Base-by-base conservation (phyloP, 2,113 vertebrate genomes). In the Geothlypis trichas region DNA sequence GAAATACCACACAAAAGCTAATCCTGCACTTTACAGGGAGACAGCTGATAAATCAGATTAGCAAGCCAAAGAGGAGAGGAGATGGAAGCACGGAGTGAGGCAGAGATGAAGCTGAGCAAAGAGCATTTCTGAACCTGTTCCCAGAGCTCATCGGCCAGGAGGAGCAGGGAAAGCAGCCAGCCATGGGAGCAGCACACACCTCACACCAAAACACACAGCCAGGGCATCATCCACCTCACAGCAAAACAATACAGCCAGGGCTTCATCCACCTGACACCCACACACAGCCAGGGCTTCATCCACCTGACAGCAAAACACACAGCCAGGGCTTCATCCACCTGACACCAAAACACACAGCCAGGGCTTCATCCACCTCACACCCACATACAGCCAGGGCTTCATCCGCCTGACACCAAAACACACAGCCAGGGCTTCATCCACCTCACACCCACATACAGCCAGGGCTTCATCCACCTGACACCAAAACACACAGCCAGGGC, bases 111-210 rank as follows among this genome's bases (percentile, higher is more conserved):
- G 54, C 66, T 23, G 67, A 75, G 42, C 46, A 66, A 37, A 37
- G 13, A 41, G 28, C 7, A 19, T 10, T 79, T 23, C 65, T 51
- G 41, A 42, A 23, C 17, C 65, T 15, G n/a, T 12, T 51, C 74
- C 82, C 52, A 10, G 47, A 4, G 28, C 39, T 41, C 84, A 5
- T 28, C 55, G 19, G 58, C 54, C 0, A 0, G 52, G 30, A 74
- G 27, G 46, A 1, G 2, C 4, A 0, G 52, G 13, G 1, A 3
- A 7, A n/a, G 39, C 4, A 0, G 10, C 61, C 8, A 2, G 6
- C 16, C 2, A 1, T 13, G 61, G 46, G 30, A 37, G 42, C 71
- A 37, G 54, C 78, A 71, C 69, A 22, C 3, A 23, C 5, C 37
- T 31, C 15, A 1, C 26, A 47, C 6, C 52, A 52, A 10, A 52